Evolutionary conservation across 2,113 vertebrate species (phyloP).

Genomic region (Sinocyclocheilus grahami): DNA sequence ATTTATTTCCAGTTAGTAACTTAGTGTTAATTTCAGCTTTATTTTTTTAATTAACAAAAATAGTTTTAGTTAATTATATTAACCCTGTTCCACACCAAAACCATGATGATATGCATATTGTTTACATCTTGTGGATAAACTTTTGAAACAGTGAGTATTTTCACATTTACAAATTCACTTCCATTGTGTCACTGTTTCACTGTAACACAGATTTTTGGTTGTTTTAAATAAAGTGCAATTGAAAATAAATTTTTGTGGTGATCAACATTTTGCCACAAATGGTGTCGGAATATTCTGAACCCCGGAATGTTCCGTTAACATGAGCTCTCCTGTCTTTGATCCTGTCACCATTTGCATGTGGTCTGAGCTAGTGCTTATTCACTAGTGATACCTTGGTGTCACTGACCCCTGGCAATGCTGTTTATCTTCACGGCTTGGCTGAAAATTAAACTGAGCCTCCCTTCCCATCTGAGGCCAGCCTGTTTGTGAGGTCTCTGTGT

Average conservation of each 20-base stretch:
- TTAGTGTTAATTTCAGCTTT: too few relatives aligned
- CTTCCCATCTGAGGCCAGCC: conserved; percentile 67
- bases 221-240: too few relatives aligned
- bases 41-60: too few relatives aligned
- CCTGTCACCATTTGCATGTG: conserved; percentile 39
- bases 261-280: too few relatives aligned
- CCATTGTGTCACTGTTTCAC: background rate
- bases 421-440: conserved; percentile 73
- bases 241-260: too few relatives aligned
- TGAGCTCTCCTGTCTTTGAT: conserved; percentile 41
- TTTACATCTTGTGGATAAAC: background rate
- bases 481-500: conserved; percentile 50
- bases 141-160: background rate
- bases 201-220: background rate
- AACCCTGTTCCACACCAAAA: background rate
- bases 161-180: background rate
- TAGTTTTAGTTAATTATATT: background rate
- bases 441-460: conserved; percentile 80
- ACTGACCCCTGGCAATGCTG: conserved; percentile 62
- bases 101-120: background rate
- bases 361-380: conserved; percentile 44
- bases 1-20: too few relatives aligned
- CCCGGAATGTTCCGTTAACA: background rate
- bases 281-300: too few relatives aligned
- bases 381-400: conserved; percentile 61